phyloP scores from a whole-genome alignment of 2,113 vertebrate genomes.

The Apodemus sylvaticus region DNA sequence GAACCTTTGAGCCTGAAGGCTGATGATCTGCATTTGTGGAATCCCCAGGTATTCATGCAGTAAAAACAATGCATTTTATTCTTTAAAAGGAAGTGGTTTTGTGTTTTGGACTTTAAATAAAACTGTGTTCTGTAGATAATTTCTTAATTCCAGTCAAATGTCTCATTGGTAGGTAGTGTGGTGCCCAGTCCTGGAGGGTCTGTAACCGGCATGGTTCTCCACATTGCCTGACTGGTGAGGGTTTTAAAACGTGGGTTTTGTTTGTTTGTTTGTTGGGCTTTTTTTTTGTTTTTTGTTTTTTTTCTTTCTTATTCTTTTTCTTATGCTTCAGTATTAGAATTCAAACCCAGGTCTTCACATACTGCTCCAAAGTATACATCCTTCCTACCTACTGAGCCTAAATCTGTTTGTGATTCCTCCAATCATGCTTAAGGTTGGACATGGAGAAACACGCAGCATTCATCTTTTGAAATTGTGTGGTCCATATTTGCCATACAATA shows the following conservation, averaged over 20 bases:
- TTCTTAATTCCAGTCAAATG: slow-evolving; percentile 39
- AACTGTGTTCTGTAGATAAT: slow-evolving; percentile 73
- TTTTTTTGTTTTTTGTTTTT: background rate
- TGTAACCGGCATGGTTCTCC: background rate
- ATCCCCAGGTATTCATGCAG: slow-evolving; percentile 64
- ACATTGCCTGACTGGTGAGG: background rate
- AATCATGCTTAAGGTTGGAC: background rate
- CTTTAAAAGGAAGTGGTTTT: slow-evolving; percentile 61
- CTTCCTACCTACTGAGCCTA: background rate
- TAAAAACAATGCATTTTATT: slow-evolving; percentile 66
- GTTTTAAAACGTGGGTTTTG: background rate
- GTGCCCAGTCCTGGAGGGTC: background rate
- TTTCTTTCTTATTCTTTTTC: background rate
- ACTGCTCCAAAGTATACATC: background rate
- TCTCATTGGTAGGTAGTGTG: slow-evolving; percentile 43
- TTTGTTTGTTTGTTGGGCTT: background rate
- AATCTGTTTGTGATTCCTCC: background rate
- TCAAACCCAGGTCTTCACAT: background rate
- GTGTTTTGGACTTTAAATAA: slow-evolving; percentile 77
- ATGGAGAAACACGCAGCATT: background rate
- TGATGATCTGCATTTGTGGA: slow-evolving; percentile 58
- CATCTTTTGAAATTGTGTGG: background rate
- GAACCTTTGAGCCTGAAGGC: slow-evolving; percentile 62
- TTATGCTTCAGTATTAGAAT: background rate
- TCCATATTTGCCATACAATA: background rate